These are phyloP conservation scores for Menidia menidia DNA, from an alignment of 2,797 vertebrate genomes.

Conservation along the genomic window DNA sequence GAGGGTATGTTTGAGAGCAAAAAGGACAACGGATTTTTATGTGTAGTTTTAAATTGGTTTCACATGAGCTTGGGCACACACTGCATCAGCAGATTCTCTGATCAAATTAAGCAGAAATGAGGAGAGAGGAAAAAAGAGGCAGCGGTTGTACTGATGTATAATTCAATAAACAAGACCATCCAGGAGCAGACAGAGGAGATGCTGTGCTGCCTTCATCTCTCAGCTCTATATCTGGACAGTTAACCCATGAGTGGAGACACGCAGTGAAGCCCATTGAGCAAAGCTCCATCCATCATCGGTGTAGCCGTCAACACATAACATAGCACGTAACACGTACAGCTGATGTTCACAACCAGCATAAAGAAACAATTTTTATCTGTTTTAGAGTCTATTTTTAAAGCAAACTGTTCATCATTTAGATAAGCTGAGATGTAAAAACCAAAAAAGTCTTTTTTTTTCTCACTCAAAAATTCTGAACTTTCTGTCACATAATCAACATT, in stretches of 20 bases:
- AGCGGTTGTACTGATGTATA: conserved; percentile 87
- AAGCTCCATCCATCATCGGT: conserved; percentile 52
- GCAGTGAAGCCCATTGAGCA: not conserved
- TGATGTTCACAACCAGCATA: not conserved
- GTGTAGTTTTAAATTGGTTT: conserved; percentile 88
- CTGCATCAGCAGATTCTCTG: conserved; percentile 89
- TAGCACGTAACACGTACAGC: conserved; percentile 3
- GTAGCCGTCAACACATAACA: conserved; percentile 13
- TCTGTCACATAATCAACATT: too few relatives aligned
- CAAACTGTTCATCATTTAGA: not conserved
- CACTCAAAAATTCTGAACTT: too few relatives aligned
- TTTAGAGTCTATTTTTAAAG: not conserved
- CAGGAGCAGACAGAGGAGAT: conserved; percentile 69
- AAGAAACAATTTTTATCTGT: conserved; percentile 2
- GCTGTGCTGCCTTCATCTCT: conserved; percentile 70
- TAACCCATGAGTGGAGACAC: conserved; percentile 51
- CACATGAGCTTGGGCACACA: conserved; percentile 89
- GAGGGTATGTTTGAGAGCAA: conserved; percentile 26
- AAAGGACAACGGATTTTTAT: conserved; percentile 72
- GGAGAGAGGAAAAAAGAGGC: conserved; percentile 68
- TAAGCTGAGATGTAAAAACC: too few relatives aligned
- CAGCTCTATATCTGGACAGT: conserved; percentile 65
- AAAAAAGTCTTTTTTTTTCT: too few relatives aligned
- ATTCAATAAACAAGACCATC: conserved; percentile 84
- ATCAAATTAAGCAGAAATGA: conserved; percentile 88